Percentiles rank a stretch among this genome's conserved stretches.
Conservation (phyloP, 2,888 invertebrate genomes). For the Hirudinaria manillensis region DNA sequence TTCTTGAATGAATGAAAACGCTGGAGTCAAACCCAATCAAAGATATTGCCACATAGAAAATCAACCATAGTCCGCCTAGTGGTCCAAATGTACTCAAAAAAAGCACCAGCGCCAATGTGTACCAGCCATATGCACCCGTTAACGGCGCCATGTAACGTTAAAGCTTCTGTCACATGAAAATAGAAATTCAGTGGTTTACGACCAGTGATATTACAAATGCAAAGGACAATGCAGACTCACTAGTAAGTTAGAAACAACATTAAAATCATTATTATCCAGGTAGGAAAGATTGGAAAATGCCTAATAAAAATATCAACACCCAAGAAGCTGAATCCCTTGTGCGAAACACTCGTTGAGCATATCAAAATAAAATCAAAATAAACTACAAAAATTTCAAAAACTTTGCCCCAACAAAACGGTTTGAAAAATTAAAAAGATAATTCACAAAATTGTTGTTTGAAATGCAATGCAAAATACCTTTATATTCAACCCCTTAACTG, state of each 20-base stretch:
- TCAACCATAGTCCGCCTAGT: slow-evolving; percentile 33
- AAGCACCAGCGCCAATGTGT: slow-evolving; percentile 34
- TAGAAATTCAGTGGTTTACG: background rate
- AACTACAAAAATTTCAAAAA: background rate
- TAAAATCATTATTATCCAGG: too few species aligned
- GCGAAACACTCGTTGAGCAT: background rate
- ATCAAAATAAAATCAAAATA: slow-evolving; percentile 16
- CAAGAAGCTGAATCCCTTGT: too few species aligned
- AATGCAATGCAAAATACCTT: background rate
- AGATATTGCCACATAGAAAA: slow-evolving; percentile 32
- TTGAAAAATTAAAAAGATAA: too few species aligned
- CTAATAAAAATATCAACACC: too few species aligned
- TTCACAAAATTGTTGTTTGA: background rate
- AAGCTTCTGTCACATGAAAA: background rate
- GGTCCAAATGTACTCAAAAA: slow-evolving; percentile 38
- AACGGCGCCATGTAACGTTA: slow-evolving; percentile 25
- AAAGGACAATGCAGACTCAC: too few species aligned
- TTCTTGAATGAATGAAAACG: background rate
- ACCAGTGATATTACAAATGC: too few species aligned
- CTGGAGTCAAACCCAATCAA: slow-evolving; percentile 33
- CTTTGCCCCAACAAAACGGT: background rate
- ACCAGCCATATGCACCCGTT: slow-evolving; percentile 36
- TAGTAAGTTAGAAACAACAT: too few species aligned
- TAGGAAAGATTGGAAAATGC: too few species aligned
- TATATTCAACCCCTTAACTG: too few species aligned